These are phyloP conservation scores for Semicossyphus pulcher DNA, from an alignment of 2,113 vertebrate genomes.

Conservation along the genomic window DNA sequence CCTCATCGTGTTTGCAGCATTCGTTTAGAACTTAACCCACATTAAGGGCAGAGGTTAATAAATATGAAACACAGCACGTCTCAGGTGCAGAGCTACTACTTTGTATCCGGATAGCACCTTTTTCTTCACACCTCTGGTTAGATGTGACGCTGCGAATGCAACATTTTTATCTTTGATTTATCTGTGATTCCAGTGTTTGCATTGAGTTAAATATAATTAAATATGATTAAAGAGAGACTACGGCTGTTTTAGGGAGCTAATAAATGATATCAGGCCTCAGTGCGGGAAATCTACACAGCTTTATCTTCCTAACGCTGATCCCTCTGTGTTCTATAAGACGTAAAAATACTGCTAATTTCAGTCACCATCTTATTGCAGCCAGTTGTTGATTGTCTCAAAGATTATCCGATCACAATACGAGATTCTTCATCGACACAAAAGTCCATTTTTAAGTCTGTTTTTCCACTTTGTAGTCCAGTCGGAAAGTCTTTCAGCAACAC, in stretches of 20 bases:
- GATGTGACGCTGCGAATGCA: slow-evolving; percentile 24
- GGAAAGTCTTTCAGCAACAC: slow-evolving; percentile 37
- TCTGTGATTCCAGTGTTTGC: slow-evolving; percentile 80
- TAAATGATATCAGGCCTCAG: slow-evolving; percentile 42
- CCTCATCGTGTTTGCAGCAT: slow-evolving; percentile 38
- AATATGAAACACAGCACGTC: slow-evolving; percentile 67
- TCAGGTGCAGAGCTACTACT: slow-evolving; percentile 17
- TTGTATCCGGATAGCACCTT: slow-evolving; percentile 31
- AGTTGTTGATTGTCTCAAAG: slow-evolving; percentile 32
- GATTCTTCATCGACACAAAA: slow-evolving; percentile 13
- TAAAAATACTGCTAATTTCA: slow-evolving; percentile 34
- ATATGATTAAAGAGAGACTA: slow-evolving; percentile 64
- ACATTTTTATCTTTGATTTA: slow-evolving; percentile 38
- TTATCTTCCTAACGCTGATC: slow-evolving; percentile 8
- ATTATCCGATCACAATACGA: slow-evolving; percentile 40
- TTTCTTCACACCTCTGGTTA: slow-evolving; percentile 19
- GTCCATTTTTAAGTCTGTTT: slow-evolving; percentile 21
- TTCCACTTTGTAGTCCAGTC: slow-evolving; percentile 34
- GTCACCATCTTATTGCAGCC: not conserved
- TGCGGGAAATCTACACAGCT: not conserved
- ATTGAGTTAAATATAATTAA: slow-evolving; percentile 75
- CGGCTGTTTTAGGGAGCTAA: slow-evolving; percentile 41
- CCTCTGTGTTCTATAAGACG: slow-evolving; percentile 7
- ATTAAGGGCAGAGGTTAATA: slow-evolving; percentile 69
- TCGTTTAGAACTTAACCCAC: slow-evolving; percentile 48